These are phyloP conservation scores for Lamprotornis superbus DNA, from an alignment of 2,113 vertebrate species.

Conservation along the genomic window DNA sequence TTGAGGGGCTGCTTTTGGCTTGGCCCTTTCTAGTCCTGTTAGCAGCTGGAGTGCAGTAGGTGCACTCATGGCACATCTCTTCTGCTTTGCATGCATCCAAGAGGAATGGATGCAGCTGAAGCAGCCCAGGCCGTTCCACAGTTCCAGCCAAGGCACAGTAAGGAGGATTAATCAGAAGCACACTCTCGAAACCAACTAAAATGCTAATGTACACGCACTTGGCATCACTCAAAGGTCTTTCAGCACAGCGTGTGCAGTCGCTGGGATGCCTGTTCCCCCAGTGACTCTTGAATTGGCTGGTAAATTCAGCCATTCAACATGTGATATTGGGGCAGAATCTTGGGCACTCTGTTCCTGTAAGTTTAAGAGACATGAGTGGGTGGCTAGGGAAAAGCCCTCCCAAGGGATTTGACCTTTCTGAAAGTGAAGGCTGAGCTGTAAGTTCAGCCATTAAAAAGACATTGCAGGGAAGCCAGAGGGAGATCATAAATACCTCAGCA, in stretches of 20 bases:
- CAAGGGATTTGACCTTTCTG: background rate
- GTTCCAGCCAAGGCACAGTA: background rate
- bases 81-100: background rate
- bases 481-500: background rate
- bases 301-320: background rate
- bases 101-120: background rate
- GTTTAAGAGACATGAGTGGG: background rate
- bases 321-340: background rate
- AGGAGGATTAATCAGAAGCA: conserved; percentile 35
- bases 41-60: conserved; percentile 12
- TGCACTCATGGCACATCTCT: background rate
- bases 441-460: background rate
- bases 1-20: background rate
- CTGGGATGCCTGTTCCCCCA: background rate
- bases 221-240: conserved; percentile 5
- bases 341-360: background rate
- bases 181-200: background rate
- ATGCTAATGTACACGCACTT: background rate
- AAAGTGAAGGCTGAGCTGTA: background rate
- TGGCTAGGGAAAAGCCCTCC: background rate
- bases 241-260: background rate
- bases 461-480: background rate
- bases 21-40: background rate
- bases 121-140: background rate
- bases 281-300: background rate